Evolutionary conservation across 2,113 vertebrate species (phyloP).

Genomic region (Podiceps cristatus): DNA sequence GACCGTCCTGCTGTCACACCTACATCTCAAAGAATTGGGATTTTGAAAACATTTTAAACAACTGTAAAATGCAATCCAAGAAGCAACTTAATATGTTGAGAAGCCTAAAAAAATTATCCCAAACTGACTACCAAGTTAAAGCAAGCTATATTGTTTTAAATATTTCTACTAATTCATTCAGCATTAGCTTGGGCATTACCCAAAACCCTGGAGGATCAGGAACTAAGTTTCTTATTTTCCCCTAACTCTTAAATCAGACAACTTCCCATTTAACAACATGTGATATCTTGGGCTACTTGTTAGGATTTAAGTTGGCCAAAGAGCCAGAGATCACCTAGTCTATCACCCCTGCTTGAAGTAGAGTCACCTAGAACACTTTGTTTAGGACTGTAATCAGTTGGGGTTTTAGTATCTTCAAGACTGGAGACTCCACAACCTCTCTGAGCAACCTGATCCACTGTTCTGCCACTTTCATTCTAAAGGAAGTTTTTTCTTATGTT

Average conservation of each 20-base stretch:
- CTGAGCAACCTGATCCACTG: neutral
- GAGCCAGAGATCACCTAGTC: neutral
- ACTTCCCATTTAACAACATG: neutral
- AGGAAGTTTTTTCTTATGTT: neutral
- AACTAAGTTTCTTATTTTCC: neutral
- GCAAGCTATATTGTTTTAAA: neutral
- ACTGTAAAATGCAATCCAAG: neutral
- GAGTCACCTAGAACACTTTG: neutral
- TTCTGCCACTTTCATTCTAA: neutral
- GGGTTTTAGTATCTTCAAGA: neutral
- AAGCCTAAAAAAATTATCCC: neutral
- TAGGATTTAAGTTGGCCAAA: neutral
- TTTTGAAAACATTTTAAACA: neutral
- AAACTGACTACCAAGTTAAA: neutral
- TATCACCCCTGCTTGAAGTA: neutral
- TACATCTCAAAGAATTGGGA: neutral
- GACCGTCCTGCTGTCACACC: neutral
- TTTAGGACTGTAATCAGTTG: no score
- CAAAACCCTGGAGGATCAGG: neutral
- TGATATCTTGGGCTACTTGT: neutral
- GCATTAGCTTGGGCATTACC: neutral
- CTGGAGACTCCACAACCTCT: neutral
- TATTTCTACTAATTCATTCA: neutral
- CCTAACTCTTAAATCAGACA: neutral
- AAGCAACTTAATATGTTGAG: neutral